Percentiles rank a stretch among this genome's conserved stretches.
Evolutionary conservation across 2,797 vertebrate species (phyloP).

Genomic region (Dromococcyx pavoninus): DNA sequence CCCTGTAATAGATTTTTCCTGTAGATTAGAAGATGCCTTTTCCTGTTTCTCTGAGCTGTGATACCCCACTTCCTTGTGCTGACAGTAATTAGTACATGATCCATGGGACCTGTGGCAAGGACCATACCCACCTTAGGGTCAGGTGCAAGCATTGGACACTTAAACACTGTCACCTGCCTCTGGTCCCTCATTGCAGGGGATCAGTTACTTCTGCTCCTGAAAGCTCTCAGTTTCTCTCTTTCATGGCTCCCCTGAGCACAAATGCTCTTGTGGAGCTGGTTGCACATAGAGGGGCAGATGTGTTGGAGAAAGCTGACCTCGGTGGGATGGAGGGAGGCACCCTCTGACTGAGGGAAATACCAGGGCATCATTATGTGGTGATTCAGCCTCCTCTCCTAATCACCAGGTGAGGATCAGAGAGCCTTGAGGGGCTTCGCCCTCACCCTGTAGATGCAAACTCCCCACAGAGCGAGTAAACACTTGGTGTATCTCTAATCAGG

Average conservation of each 20-base stretch:
- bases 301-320: not conserved
- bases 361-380: constrained; percentile 53
- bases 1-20: not conserved
- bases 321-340: not conserved
- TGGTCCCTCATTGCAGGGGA: not conserved
- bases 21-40: not conserved
- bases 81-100: fast-evolving
- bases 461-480: constrained; percentile 2
- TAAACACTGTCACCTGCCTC: not conserved
- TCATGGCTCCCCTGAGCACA: not conserved
- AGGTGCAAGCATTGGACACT: not conserved
- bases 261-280: not conserved
- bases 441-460: constrained; percentile 42
- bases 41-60: not conserved
- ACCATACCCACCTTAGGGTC: not conserved
- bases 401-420: constrained; percentile 7
- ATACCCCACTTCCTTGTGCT: not conserved
- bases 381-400: constrained; percentile 58
- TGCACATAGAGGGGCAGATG: not conserved
- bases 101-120: not conserved
- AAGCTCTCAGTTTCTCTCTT: not conserved
- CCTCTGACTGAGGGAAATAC: constrained; percentile 28
- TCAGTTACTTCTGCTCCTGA: not conserved
- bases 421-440: constrained; percentile 42
- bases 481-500: constrained; percentile 30